phyloP scores from a whole-genome alignment of 2,888 invertebrate species.

The Leptopterna dolabrata region DNA sequence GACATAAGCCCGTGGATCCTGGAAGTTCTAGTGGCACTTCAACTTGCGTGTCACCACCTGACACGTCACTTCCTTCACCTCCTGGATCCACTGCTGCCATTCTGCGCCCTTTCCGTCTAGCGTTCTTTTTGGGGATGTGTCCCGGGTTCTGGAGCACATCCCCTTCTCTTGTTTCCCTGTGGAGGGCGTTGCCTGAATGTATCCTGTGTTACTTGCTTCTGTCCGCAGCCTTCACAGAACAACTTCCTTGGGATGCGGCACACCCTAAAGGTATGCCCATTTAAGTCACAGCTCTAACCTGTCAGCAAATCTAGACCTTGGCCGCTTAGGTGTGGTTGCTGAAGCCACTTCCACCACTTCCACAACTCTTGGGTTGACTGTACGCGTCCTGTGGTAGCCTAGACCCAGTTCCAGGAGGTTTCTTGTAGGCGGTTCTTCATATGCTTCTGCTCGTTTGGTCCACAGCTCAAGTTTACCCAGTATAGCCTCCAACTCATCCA shows the following conservation, averaged over 20 bases:
- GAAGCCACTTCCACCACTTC: background rate
- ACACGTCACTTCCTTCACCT: background rate
- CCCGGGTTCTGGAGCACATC: background rate
- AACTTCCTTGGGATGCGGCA: conserved; percentile 17
- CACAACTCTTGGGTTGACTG: background rate
- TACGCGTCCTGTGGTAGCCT: conserved; percentile 25
- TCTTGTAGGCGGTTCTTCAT: background rate
- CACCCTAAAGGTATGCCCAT: conserved; percentile 21
- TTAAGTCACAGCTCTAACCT: conserved; percentile 51
- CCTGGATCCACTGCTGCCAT: background rate
- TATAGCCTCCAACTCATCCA: background rate
- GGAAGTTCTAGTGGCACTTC: background rate
- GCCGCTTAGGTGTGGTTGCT: background rate
- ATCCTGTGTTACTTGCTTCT: background rate
- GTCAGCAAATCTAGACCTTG: background rate
- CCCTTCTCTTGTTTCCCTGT: conserved; percentile 36
- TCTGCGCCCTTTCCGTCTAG: background rate
- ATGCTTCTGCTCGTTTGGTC: background rate
- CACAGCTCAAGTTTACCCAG: background rate
- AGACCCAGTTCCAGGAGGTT: conserved; percentile 56
- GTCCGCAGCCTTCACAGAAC: conserved; percentile 45
- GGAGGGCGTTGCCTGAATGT: conserved; percentile 59
- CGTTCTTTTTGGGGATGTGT: background rate
- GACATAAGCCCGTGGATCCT: background rate
- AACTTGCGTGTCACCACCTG: background rate